Conservation (phyloP, 2,113 vertebrate genomes). For the Delphinapterus leucas region DNA sequence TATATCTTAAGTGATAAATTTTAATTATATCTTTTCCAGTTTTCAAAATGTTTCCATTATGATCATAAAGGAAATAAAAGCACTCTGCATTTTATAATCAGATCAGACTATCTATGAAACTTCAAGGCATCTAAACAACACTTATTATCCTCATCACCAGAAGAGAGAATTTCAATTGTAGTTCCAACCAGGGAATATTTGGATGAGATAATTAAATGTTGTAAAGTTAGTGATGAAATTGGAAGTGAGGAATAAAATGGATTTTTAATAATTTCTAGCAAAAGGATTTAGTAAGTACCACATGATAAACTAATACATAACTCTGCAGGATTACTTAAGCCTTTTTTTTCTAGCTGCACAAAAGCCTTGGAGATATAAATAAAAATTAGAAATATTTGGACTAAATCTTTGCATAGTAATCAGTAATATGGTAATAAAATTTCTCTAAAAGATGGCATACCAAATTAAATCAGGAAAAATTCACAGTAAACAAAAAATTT, state of each 20-base stretch:
- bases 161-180: conserved; percentile 14
- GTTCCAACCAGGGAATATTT: background rate
- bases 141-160: background rate
- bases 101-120: background rate
- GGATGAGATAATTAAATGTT: conserved; percentile 30
- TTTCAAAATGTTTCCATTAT: conserved; percentile 29
- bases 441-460: background rate
- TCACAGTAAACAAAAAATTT: background rate
- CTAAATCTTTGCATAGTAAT: background rate
- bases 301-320: background rate
- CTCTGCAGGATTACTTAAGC: background rate
- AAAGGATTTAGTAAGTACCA: background rate
- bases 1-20: conserved; percentile 39
- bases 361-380: background rate
- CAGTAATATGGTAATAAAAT: background rate
- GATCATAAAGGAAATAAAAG: background rate
- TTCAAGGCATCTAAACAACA: conserved; percentile 13
- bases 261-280: background rate
- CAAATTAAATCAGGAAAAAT: background rate
- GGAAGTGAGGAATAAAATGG: background rate
- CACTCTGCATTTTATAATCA: conserved; percentile 18
- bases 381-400: background rate
- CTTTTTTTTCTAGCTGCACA: background rate
- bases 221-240: conserved; percentile 12
- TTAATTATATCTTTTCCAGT: conserved; percentile 34